These are phyloP conservation scores for Pipra filicauda DNA, from an alignment of 2,113 vertebrate species.

Conservation along the genomic window DNA sequence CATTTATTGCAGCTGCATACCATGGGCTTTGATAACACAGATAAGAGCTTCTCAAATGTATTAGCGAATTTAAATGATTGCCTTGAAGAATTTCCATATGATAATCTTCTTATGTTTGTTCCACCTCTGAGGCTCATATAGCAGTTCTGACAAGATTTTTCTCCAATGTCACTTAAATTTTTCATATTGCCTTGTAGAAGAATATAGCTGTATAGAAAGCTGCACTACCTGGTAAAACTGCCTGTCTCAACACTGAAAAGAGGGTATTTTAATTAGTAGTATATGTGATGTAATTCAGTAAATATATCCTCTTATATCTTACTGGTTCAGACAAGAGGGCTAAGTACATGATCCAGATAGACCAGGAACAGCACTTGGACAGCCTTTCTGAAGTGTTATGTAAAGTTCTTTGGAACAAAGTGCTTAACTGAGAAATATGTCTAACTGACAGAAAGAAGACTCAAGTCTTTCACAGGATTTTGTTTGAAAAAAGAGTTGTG, in stretches of 20 bases:
- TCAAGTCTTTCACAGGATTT: neutral
- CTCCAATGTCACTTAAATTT: neutral
- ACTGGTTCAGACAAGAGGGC: neutral
- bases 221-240: neutral
- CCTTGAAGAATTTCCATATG: slow-evolving; percentile 4
- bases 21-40: neutral
- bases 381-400: neutral
- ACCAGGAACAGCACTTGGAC: neutral
- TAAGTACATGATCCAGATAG: neutral
- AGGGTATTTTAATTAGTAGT: neutral
- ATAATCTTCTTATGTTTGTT: slow-evolving; percentile 6
- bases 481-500: neutral
- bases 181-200: neutral
- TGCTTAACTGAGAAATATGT: neutral
- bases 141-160: neutral
- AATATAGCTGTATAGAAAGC: neutral
- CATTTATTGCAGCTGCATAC: neutral
- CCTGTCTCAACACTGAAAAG: neutral
- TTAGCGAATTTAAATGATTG: slow-evolving; percentile 5
- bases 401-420: neutral
- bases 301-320: neutral
- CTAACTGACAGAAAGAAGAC: neutral
- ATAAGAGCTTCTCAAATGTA: neutral
- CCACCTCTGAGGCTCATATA: neutral
- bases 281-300: neutral